These are phyloP conservation scores for Scaptomyza flava DNA, from an alignment of 2,888 invertebrate genomes.

Conservation along the genomic window DNA sequence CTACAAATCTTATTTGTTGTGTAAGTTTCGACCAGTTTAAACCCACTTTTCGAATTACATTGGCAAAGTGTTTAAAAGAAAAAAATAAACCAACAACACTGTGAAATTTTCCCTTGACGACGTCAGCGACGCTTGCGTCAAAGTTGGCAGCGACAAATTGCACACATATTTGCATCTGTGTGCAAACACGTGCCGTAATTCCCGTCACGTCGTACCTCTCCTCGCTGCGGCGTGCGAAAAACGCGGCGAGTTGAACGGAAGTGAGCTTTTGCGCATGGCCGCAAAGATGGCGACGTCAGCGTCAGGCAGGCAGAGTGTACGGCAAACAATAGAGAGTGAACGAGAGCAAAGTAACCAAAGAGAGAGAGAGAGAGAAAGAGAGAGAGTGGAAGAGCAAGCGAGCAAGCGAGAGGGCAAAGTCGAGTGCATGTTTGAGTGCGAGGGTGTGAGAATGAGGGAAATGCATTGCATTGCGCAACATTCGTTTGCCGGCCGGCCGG, in stretches of 20 bases:
- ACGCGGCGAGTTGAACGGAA: slow-evolving; percentile 68
- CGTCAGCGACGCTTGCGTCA: slow-evolving; percentile 53
- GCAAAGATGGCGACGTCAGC: slow-evolving; percentile 51
- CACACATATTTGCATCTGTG: slow-evolving; percentile 70
- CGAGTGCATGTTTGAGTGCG: slow-evolving; percentile 29
- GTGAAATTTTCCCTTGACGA: slow-evolving; percentile 56
- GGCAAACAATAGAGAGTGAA: slow-evolving; percentile 5
- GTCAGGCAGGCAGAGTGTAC: slow-evolving; percentile 13
- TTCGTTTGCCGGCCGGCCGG: slow-evolving; percentile 77
- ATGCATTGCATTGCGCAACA: slow-evolving; percentile 75
- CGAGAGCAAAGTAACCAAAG: slow-evolving; percentile 6
- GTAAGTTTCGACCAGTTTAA: neutral
- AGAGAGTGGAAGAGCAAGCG: slow-evolving; percentile 15
- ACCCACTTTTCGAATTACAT: slow-evolving; percentile 1
- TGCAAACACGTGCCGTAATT: slow-evolving; percentile 81
- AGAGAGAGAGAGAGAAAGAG: slow-evolving; percentile 12
- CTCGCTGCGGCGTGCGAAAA: slow-evolving; percentile 35
- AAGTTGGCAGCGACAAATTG: slow-evolving; percentile 56
- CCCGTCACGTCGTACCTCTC: slow-evolving; percentile 36
- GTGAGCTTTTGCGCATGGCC: slow-evolving; percentile 70
- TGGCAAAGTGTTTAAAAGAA: slow-evolving; percentile 1
- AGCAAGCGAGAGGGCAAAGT: slow-evolving; percentile 19
- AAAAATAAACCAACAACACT: slow-evolving; percentile 11
- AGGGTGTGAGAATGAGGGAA: slow-evolving; percentile 45
- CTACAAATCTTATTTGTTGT: neutral